These are phyloP conservation scores for Dolichallabes microphthalmus DNA, from an alignment of 2,113 vertebrate genomes.

Conservation along the genomic window DNA sequence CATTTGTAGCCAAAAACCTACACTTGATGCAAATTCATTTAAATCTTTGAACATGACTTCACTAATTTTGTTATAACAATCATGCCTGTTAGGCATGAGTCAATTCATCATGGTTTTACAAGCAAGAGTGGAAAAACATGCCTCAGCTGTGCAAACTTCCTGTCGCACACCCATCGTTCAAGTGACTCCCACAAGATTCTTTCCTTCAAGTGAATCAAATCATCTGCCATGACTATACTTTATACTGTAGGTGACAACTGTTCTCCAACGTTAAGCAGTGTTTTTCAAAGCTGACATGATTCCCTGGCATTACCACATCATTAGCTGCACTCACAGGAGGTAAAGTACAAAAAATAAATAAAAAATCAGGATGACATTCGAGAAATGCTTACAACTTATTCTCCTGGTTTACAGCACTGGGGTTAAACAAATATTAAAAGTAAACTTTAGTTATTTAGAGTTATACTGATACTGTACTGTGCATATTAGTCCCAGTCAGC, in stretches of 20 bases:
- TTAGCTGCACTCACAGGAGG: background rate
- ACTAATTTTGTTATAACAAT: background rate
- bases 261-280: background rate
- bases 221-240: background rate
- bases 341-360: background rate
- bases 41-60: background rate
- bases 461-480: no score
- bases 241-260: no score
- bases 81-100: background rate
- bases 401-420: background rate
- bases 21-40: background rate
- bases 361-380: background rate
- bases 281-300: background rate
- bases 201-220: no score
- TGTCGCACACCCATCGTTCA: background rate
- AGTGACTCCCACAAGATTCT: background rate
- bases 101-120: background rate
- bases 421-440: background rate
- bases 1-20: background rate
- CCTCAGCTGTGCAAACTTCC: background rate
- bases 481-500: no score
- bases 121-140: background rate
- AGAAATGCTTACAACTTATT: no score
- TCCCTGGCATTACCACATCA: background rate
- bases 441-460: no score